These are phyloP conservation scores for Perca flavescens DNA, from an alignment of 2,113 vertebrate genomes.

Conservation along the genomic window DNA sequence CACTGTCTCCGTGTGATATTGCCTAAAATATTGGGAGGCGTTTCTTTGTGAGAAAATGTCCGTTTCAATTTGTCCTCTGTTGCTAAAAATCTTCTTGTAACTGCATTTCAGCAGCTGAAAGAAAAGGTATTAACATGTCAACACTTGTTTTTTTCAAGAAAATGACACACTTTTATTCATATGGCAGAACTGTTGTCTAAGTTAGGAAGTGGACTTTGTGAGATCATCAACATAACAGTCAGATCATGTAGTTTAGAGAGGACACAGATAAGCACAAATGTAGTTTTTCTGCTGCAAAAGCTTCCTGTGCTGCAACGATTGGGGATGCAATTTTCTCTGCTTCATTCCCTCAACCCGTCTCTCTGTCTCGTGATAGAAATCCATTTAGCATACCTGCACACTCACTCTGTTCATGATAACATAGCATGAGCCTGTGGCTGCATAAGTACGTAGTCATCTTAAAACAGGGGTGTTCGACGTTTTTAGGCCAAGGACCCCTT, in stretches of 20 bases:
- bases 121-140: constrained; percentile 2
- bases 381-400: neutral
- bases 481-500: too few species aligned
- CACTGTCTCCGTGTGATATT: constrained; percentile 16
- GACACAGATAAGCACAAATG: constrained; percentile 23
- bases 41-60: constrained; percentile 9
- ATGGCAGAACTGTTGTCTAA: too few species aligned
- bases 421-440: neutral
- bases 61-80: constrained; percentile 16
- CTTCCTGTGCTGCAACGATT: neutral
- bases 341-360: neutral
- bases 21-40: constrained; percentile 3
- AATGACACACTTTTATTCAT: neutral
- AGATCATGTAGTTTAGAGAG: neutral
- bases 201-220: neutral
- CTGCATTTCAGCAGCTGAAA: neutral
- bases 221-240: neutral
- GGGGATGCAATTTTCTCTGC: constrained; percentile 35
- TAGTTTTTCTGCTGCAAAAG: neutral
- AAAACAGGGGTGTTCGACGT: neutral
- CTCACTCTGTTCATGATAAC: neutral
- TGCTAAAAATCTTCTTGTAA: constrained; percentile 11
- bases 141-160: neutral
- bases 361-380: constrained; percentile 9
- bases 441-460: neutral